Conservation (phyloP, 1,140 invertebrate genomes). For the Cyrtorhinus lividipennis region DNA sequence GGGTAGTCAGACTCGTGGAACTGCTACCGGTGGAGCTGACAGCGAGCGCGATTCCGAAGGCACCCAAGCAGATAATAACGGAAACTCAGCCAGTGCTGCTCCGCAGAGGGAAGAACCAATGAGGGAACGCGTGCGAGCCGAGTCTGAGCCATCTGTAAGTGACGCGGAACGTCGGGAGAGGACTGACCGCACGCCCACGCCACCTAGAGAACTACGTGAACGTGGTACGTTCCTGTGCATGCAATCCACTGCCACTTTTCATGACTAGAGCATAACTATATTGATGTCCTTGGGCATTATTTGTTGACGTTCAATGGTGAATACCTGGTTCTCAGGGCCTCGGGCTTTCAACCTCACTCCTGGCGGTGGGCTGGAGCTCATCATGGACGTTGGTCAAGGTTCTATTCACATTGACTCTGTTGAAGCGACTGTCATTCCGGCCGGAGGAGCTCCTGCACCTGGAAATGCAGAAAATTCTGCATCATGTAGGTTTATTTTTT, state of each 20-base stretch:
- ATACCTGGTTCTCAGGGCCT: constrained; percentile 3
- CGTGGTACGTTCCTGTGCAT: background rate
- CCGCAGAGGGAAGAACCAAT: background rate
- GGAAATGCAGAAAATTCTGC: constrained; percentile 15
- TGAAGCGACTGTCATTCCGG: constrained; percentile 29
- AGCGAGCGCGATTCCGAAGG: constrained; percentile 24
- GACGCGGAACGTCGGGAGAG: background rate
- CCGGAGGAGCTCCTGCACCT: constrained; percentile 7
- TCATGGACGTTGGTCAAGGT: constrained; percentile 52
- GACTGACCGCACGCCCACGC: background rate
- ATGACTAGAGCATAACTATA: too few relatives aligned
- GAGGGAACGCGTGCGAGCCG: background rate
- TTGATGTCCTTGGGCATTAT: background rate
- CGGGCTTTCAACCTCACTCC: constrained; percentile 7
- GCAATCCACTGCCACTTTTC: too few relatives aligned
- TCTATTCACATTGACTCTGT: constrained; percentile 42
- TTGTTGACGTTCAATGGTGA: background rate
- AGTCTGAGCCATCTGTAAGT: background rate
- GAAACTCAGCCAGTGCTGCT: background rate
- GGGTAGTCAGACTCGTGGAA: constrained; percentile 12
- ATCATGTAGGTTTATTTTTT: too few relatives aligned
- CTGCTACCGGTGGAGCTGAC: constrained; percentile 27
- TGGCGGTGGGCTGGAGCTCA: constrained; percentile 39
- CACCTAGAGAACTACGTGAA: background rate
- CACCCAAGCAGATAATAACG: background rate